phyloP scores from a whole-genome alignment of 2,888 invertebrate genomes.

The Meteorus cinctellus region DNA sequence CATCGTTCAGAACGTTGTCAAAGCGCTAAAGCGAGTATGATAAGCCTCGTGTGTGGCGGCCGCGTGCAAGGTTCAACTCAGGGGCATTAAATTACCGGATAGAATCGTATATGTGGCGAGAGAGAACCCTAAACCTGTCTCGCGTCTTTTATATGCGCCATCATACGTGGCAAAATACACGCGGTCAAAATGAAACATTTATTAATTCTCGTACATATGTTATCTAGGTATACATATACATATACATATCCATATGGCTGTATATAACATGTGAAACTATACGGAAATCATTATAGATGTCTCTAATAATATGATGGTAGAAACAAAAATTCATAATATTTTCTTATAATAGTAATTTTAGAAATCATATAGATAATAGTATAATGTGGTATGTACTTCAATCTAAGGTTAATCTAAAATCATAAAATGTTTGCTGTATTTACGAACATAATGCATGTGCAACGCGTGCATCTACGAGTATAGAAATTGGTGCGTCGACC shows the following conservation, averaged over 20 bases:
- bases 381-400: not conserved
- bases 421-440: not conserved
- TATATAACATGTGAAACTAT: not conserved
- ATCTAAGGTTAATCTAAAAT: not conserved
- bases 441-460: not conserved
- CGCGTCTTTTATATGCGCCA: slow-evolving; percentile 1
- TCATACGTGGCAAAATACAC: slow-evolving; percentile 16
- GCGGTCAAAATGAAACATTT: slow-evolving; percentile 16
- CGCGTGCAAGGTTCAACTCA: slow-evolving; percentile 29
- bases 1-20: slow-evolving; percentile 38
- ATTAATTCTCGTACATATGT: slow-evolving; percentile 1
- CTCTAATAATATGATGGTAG: not conserved
- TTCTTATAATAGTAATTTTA: not conserved
- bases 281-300: slow-evolving; percentile 11
- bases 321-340: not conserved
- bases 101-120: slow-evolving; percentile 25
- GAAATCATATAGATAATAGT: not conserved
- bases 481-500: no score
- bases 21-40: slow-evolving; percentile 29
- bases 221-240: not conserved
- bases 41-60: slow-evolving; percentile 40
- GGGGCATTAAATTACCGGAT: slow-evolving; percentile 43
- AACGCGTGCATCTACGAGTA: not conserved
- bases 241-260: not conserved
- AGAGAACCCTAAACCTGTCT: slow-evolving; percentile 37